Evolutionary conservation across 2,113 vertebrate species (phyloP).

Genomic region (Taxidea taxus): DNA sequence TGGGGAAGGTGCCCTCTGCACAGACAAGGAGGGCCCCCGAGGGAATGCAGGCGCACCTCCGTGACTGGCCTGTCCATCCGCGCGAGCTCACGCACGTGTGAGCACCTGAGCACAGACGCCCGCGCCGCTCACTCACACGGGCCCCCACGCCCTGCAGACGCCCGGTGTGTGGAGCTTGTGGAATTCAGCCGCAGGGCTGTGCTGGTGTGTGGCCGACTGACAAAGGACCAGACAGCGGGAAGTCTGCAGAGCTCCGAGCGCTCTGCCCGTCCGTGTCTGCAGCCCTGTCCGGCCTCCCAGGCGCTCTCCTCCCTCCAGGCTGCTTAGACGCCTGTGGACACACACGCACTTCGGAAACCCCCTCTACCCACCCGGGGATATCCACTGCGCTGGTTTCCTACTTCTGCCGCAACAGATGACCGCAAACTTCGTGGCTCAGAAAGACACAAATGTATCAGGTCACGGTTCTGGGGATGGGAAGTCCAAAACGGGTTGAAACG

Average conservation of each 20-base stretch:
- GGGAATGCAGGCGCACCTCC: neutral
- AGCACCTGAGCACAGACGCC: neutral
- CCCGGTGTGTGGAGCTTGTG: neutral
- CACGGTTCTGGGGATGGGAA: neutral
- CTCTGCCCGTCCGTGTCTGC: neutral
- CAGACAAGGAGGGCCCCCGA: neutral
- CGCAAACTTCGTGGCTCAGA: neutral
- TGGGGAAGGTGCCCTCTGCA: neutral
- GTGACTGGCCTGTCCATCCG: fast-evolving
- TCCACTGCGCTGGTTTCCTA: neutral
- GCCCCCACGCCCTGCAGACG: neutral
- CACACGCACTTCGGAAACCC: neutral
- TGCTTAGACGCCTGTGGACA: neutral
- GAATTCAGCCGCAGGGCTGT: neutral
- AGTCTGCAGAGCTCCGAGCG: neutral
- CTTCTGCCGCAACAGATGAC: neutral
- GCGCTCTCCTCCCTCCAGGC: neutral
- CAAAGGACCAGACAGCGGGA: neutral
- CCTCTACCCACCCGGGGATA: neutral
- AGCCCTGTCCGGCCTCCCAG: neutral
- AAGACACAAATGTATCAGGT: neutral
- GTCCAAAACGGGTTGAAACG: neutral
- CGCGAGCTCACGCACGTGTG: neutral
- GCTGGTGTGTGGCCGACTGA: neutral
- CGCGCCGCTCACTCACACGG: neutral